Percentiles rank a stretch among this genome's conserved stretches.
Evolutionary conservation across 53 echinoderm and acorn worm genomes (phyloP).

Genomic region (Actinopyga echinites): DNA sequence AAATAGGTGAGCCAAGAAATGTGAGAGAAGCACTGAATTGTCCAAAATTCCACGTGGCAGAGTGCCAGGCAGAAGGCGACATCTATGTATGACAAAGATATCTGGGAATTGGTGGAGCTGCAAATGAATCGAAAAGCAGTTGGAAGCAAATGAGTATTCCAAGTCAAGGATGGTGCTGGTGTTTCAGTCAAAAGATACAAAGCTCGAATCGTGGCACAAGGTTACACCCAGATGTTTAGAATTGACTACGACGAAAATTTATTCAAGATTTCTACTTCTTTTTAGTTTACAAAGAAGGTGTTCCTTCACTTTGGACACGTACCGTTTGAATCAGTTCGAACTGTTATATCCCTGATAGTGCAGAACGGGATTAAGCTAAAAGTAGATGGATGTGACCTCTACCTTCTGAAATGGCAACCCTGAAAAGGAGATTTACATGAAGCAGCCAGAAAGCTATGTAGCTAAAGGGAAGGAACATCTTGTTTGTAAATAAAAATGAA

Average conservation of each 20-base stretch:
- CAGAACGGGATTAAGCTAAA: no score
- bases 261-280: no score
- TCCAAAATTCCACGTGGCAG: neutral
- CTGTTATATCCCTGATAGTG: neutral
- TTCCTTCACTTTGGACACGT: no score
- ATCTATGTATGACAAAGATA: no score
- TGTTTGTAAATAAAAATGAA: neutral
- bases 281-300: no score
- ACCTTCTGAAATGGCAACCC: no score
- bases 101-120: no score
- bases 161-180: neutral
- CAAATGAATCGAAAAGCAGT: no score
- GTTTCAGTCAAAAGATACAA: neutral
- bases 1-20: neutral
- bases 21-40: neutral
- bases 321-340: neutral
- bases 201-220: slow-evolving; percentile 5
- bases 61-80: neutral
- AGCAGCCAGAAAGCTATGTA: neutral
- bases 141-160: neutral
- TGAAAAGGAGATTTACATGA: no score
- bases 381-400: no score
- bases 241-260: no score
- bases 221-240: neutral
- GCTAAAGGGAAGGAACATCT: neutral